Evolutionary conservation across 2,888 invertebrate species (phyloP).

Genomic region (Polydrusus tereticollis): DNA sequence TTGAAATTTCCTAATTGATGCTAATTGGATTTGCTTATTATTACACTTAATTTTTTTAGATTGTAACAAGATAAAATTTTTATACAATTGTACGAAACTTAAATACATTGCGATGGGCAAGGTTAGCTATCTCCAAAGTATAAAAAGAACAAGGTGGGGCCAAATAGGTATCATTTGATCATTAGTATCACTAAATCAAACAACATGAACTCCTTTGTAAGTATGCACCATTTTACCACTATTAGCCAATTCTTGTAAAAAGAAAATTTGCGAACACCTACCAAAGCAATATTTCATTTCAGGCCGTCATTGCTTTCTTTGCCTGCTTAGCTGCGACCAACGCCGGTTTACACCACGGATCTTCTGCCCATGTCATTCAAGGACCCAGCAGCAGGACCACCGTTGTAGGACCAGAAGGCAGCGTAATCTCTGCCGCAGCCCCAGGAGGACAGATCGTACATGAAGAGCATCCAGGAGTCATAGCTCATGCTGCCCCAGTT

Average conservation of each 20-base stretch:
- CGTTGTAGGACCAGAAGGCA: constrained; percentile 58
- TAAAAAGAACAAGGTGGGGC: not conserved
- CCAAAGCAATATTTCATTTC: constrained; percentile 24
- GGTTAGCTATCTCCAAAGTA: not conserved
- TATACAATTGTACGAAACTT: constrained; percentile 1
- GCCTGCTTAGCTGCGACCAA: constrained; percentile 56
- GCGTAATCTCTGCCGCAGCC: constrained; percentile 43
- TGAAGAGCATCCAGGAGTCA: constrained; percentile 43
- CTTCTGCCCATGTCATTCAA: constrained; percentile 46
- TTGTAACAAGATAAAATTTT: constrained; percentile 2
- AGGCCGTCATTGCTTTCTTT: constrained; percentile 55
- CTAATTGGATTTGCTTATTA: too few species aligned
- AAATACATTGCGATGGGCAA: not conserved
- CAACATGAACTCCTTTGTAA: constrained; percentile 59
- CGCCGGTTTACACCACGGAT: constrained; percentile 52
- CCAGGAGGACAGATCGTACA: constrained; percentile 52
- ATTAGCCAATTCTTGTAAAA: not conserved
- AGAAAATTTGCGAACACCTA: constrained; percentile 38
- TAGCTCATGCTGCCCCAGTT: constrained; percentile 48
- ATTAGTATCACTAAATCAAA: constrained; percentile 4
- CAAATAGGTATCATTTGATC: constrained; percentile 18
- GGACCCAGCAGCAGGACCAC: constrained; percentile 59
- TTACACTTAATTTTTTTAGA: not conserved
- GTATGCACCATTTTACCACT: too few species aligned
- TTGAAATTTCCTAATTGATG: too few species aligned